These are phyloP conservation scores for Danio tinwini DNA, from an alignment of 2,797 vertebrate genomes.

Conservation along the genomic window DNA sequence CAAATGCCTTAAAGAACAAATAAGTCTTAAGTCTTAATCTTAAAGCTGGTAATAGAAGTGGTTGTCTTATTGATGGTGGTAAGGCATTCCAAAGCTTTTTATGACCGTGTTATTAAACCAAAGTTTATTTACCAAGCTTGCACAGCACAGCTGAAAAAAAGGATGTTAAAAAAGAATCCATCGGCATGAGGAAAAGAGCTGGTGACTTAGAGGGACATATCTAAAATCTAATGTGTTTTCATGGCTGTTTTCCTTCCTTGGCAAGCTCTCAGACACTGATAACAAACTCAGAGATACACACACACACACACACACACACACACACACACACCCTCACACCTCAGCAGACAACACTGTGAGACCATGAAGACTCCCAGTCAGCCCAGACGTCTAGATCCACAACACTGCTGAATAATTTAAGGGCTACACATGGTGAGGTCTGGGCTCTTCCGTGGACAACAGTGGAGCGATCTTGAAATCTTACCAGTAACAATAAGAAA, in stretches of 20 bases:
- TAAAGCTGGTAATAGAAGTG: too few relatives aligned
- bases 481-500: background rate
- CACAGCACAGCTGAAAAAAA: background rate
- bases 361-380: conserved; percentile 27
- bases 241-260: conserved; percentile 32
- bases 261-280: conserved; percentile 4
- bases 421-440: conserved; percentile 6
- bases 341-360: conserved; percentile 31
- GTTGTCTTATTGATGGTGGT: too few relatives aligned
- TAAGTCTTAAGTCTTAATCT: too few relatives aligned
- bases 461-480: background rate
- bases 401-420: conserved; percentile 50
- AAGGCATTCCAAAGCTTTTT: too few relatives aligned
- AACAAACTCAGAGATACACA: conserved; percentile 26
- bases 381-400: conserved; percentile 29
- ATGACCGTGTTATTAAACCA: too few relatives aligned
- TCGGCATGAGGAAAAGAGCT: background rate
- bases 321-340: conserved; percentile 18
- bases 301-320: conserved; percentile 9
- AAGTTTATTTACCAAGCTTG: background rate
- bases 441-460: conserved; percentile 6
- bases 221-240: conserved; percentile 13
- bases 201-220: background rate
- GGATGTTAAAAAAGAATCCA: background rate
- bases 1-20: too few relatives aligned